Conservation (phyloP, 2,797 vertebrate species). For the Platalea minor region DNA sequence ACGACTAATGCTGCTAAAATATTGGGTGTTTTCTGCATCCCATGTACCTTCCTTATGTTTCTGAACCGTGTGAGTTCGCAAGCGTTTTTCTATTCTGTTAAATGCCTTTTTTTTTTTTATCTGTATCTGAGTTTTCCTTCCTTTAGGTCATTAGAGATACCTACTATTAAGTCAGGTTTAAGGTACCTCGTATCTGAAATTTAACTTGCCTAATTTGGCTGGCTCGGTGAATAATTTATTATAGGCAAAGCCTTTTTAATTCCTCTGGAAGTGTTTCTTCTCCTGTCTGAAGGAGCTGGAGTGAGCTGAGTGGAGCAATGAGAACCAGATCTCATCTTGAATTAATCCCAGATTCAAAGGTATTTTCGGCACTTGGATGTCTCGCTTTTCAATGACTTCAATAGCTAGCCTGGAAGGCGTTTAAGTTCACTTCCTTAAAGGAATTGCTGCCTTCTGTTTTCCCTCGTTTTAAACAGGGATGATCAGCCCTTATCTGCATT, state of each 20-base stretch:
- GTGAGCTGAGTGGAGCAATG: neutral
- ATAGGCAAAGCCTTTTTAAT: neutral
- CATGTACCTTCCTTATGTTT: neutral
- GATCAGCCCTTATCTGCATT: neutral
- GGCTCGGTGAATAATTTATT: neutral
- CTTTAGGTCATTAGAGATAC: neutral
- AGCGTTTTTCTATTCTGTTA: neutral
- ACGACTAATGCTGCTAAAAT: neutral
- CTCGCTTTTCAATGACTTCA: neutral
- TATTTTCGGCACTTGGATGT: neutral
- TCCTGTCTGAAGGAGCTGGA: neutral
- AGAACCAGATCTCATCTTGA: constrained; percentile 35
- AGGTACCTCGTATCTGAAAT: neutral
- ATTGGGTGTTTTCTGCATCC: neutral
- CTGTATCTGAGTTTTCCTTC: neutral
- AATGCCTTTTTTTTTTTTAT: neutral
- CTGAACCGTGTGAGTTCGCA: neutral
- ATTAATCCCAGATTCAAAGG: constrained; percentile 22
- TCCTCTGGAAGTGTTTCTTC: neutral
- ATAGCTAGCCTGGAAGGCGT: neutral
- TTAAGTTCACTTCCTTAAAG: neutral
- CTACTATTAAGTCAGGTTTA: neutral
- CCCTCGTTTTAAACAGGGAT: neutral
- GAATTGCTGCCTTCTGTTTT: constrained; percentile 5
- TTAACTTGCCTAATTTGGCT: neutral